These are phyloP conservation scores for Apaloderma vittatum DNA, from an alignment of 2,113 vertebrate genomes.

Conservation along the genomic window DNA sequence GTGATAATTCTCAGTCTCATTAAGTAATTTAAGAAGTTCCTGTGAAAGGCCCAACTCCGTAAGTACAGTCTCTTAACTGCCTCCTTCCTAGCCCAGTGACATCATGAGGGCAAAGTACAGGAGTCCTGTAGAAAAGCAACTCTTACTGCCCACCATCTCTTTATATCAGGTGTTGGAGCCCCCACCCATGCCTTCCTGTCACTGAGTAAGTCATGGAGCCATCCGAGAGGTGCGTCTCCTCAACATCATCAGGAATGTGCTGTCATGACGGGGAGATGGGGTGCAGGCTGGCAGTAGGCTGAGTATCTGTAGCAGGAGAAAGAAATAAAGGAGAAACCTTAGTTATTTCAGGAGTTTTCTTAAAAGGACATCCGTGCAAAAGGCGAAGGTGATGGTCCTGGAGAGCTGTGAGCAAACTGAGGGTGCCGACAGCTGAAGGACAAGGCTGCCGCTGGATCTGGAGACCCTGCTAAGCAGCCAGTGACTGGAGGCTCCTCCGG, in stretches of 20 bases:
- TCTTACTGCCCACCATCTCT: neutral
- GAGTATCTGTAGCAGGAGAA: neutral
- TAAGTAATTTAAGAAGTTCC: neutral
- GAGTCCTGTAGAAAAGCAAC: neutral
- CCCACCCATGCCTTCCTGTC: neutral
- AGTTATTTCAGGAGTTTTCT: neutral
- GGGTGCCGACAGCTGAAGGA: neutral
- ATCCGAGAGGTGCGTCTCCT: neutral
- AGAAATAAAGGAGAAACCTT: neutral
- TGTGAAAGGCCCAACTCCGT: neutral
- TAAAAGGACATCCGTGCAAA: neutral
- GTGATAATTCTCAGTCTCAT: neutral
- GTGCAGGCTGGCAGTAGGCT: neutral
- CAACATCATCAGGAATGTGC: neutral
- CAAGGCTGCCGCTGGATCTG: neutral
- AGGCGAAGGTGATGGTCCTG: neutral
- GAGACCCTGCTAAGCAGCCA: neutral
- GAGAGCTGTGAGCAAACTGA: neutral
- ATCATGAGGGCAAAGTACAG: neutral
- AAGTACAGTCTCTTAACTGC: neutral
- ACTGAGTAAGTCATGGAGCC: neutral
- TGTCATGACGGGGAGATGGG: neutral
- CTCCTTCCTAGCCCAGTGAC: neutral
- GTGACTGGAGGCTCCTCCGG: neutral
- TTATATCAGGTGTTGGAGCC: neutral